phyloP scores from a whole-genome alignment of 2,888 invertebrate genomes.

The Pyrrhosoma nymphula region DNA sequence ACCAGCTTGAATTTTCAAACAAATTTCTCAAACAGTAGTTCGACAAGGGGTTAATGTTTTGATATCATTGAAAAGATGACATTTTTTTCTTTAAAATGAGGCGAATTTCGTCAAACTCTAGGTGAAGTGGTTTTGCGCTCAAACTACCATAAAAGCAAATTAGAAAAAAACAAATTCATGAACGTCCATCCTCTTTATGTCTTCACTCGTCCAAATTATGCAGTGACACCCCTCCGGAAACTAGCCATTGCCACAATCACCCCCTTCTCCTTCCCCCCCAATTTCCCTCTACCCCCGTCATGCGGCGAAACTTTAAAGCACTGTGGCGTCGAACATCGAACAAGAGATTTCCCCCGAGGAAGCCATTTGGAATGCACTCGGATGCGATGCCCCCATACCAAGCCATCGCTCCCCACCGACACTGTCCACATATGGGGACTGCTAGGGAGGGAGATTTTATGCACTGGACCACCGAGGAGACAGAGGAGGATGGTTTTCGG shows the following conservation, averaged over 20 bases:
- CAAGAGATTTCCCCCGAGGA: slow-evolving; percentile 20
- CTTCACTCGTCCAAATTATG: not conserved
- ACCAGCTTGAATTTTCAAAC: too few species aligned
- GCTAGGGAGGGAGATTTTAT: not conserved
- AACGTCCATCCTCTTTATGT: too few species aligned
- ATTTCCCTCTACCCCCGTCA: not conserved
- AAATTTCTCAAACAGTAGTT: too few species aligned
- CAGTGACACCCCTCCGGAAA: not conserved
- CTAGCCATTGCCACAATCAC: not conserved
- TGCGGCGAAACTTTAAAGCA: not conserved
- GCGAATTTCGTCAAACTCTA: too few species aligned
- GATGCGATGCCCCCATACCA: not conserved
- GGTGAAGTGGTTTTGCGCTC: too few species aligned
- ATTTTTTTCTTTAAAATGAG: too few species aligned
- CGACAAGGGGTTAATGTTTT: too few species aligned
- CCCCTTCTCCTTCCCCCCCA: not conserved
- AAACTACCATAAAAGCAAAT: too few species aligned
- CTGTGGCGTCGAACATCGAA: not conserved
- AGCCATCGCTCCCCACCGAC: not conserved
- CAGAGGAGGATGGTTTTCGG: not conserved
- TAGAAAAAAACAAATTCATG: too few species aligned
- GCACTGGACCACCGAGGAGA: too few species aligned
- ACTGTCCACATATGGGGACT: not conserved
- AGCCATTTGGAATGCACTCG: slow-evolving; percentile 1
- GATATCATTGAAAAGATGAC: too few species aligned